These are phyloP conservation scores for Salmo trutta DNA, from an alignment of 2,797 vertebrate species.

Conservation along the genomic window DNA sequence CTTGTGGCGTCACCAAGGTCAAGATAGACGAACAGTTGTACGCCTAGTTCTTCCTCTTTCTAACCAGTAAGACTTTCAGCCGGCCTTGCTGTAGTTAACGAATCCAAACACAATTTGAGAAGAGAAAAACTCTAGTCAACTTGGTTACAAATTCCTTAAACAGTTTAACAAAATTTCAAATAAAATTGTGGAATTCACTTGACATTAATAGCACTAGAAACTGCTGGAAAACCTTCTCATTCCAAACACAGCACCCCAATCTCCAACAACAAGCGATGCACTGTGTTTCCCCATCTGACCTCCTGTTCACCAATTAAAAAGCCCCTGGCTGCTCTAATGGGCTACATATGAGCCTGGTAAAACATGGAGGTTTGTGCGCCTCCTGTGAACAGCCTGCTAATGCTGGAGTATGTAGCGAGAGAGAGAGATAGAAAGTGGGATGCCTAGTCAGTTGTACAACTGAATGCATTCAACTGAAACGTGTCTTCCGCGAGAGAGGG, in stretches of 20 bases:
- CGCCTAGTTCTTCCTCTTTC: background rate
- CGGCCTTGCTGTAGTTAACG: conserved; percentile 3
- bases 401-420: conserved; percentile 41
- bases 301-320: conserved; percentile 72
- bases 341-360: conserved; percentile 69
- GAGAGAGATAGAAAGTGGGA: conserved; percentile 4
- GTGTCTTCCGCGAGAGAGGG: no score
- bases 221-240: conserved; percentile 24
- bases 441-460: no score
- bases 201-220: conserved; percentile 53
- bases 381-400: conserved; percentile 63
- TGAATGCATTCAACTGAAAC: no score
- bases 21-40: background rate
- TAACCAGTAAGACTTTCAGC: background rate
- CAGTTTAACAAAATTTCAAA: conserved; percentile 39
- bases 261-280: conserved; percentile 1
- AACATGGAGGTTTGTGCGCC: conserved; percentile 65
- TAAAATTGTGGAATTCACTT: conserved; percentile 54
- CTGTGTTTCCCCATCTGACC: conserved; percentile 58
- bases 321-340: conserved; percentile 66
- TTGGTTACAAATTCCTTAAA: conserved; percentile 50
- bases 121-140: conserved; percentile 19
- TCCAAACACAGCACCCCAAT: conserved; percentile 9
- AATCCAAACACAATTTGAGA: conserved; percentile 1
- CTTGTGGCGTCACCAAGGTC: background rate